Base-by-base conservation (phyloP, 1,140 invertebrate genomes). In the Drosophila athabasca region DNA sequence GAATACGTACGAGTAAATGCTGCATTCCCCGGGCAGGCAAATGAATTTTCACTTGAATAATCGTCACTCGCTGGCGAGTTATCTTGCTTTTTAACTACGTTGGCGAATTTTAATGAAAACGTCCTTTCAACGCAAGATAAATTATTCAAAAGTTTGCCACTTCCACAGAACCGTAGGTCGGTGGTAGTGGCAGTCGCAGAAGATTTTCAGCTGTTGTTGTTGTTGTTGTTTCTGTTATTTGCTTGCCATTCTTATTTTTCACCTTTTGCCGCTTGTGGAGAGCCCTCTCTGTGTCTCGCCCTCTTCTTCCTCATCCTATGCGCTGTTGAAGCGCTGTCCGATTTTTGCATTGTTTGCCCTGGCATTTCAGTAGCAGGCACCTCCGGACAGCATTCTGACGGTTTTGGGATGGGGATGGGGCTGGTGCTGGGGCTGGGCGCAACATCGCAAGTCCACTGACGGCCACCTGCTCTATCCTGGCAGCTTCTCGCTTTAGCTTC, bases 41-140 rank as follows among this genome's bases (percentile, higher is more conserved):
- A 83, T 88, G 83, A 88, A 88, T 79, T 88, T 11, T 39, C 31
- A 83, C 57, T 88, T 88, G 83, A 88, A 83, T 88, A 83, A 88
- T 88, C 84, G 83, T 72, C 83, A 76, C 83, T 79, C 79, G 11
- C 35, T 76, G 83, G 83, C 35, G 84, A 88, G 76, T 89, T 88
- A 88, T 88, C 83, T 79, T 68, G 83, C 84, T 83, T 79, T 88
- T 89, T 88, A 88, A 88, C 88, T 77, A 77, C 76, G 83, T 88
- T 88, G 83, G 79, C 72, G 79, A 82, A 88, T 88, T 88, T 88
- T 88, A 88, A 88, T 88, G 84, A 88, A 88, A 88, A 88, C 64
- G 84, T 88, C 83, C 83, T 88, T 88, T 88, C 83, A 88, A 77
- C 83, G 79, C 84, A 59, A 72, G 76, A 88, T 88, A 88, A 88